Percentiles rank a stretch among this genome's conserved stretches.
phyloP scores from a whole-genome alignment of 2,888 invertebrate genomes.

The Tenthredo scrophulariae region DNA sequence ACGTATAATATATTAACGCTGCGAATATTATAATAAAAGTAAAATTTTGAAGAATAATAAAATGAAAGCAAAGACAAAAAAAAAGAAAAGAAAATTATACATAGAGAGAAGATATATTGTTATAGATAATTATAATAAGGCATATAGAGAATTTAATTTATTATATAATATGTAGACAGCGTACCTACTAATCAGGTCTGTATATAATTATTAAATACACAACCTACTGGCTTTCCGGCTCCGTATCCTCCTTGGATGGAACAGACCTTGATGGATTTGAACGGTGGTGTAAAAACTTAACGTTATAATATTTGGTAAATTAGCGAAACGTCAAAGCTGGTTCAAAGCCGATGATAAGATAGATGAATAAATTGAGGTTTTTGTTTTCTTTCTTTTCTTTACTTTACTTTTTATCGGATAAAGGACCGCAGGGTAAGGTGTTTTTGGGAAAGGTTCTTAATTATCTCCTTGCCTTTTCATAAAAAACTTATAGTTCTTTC shows the following conservation, averaged over 20 bases:
- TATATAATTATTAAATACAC: neutral
- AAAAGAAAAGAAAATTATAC: neutral
- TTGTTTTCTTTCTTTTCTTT: slow-evolving; percentile 39
- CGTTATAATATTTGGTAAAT: slow-evolving; percentile 67
- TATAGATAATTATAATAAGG: neutral
- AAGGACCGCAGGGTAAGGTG: slow-evolving; percentile 38
- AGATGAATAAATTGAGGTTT: neutral
- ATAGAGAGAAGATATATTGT: neutral
- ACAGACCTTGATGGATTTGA: slow-evolving; percentile 71
- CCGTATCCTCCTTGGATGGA: slow-evolving; percentile 69
- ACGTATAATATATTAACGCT: neutral
- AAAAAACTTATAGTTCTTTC: neutral
- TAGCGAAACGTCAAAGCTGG: slow-evolving; percentile 70
- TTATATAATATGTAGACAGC: neutral
- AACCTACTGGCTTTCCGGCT: slow-evolving; percentile 64
- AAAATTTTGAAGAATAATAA: neutral
- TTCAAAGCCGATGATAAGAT: slow-evolving; percentile 2
- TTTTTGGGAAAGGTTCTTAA: slow-evolving; percentile 38
- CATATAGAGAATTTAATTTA: neutral
- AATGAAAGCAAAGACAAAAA: neutral
- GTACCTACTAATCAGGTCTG: neutral
- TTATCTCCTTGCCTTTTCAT: neutral
- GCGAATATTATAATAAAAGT: neutral
- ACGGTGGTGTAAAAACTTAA: slow-evolving; percentile 65
- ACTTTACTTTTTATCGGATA: neutral